Base-by-base conservation (phyloP, 2,888 invertebrate species). In the Ferrisia virgata region DNA sequence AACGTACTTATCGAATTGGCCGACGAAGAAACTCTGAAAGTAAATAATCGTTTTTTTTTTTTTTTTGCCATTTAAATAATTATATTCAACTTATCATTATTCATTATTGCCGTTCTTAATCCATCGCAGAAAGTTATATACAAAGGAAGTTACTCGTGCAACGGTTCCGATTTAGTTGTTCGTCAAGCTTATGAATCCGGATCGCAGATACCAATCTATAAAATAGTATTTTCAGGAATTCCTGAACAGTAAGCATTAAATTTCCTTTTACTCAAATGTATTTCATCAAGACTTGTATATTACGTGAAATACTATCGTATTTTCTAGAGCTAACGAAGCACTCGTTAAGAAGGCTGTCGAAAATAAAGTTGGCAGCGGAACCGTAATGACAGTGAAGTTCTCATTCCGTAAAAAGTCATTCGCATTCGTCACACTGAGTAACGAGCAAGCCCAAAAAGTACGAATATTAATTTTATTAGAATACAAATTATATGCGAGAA, bases 111-210 rank as follows among this genome's bases (percentile, higher is more conserved):
- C n/a, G n/a, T n/a, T n/a, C n/a, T n/a, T n/a, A n/a, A n/a, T n/a
- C n/a, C 13, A 69, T 69, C 6, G 6, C 15, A 80, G 81, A 58
- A 58, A 31, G 11, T 36, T 18, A 18, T 81, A 3, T 58, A 15
- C 22, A 81, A 81, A 58, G 81, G 81, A 53, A 53, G 36, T 36
- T 53, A 43, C 33, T 18, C 1, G 0, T 36, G 13, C 36, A 18
- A 58, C 1, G 53, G 33, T 8, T n/a, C 18, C 0, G 31, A 47
- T 18, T n/a, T 81, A 9, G 13, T 39, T 36, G 25, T 82, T n/a
- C 82, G 82, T 25, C 36, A 64, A 82, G 82, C 82, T 69, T 64
- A 40, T 15, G 82, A 82, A 28, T 33, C 81, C 18, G 69, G 39
- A 64, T 28, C 22, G 4, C 6, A 39, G 25, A 43, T 82, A 18